Conservation (phyloP, 2,888 invertebrate genomes). For the Hermaeophaga mercurialis region DNA sequence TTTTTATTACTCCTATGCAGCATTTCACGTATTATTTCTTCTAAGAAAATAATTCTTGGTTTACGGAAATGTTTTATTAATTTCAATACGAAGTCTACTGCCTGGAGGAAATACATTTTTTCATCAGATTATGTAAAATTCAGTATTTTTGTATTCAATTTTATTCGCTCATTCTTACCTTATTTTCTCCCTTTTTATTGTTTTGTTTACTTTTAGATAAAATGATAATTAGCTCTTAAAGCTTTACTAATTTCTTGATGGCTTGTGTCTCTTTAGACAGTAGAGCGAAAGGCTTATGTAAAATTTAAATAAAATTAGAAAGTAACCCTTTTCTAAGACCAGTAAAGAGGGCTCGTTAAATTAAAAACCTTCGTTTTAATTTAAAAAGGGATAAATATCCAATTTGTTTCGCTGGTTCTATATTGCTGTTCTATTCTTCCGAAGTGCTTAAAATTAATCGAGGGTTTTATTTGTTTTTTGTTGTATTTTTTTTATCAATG, state of each 20-base stretch:
- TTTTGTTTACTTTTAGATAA: no score
- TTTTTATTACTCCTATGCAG: no score
- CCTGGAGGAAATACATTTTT: no score
- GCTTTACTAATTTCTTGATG: not conserved
- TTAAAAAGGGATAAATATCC: constrained; percentile 20
- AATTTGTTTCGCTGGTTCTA: constrained; percentile 18
- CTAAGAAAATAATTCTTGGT: no score
- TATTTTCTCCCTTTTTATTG: no score
- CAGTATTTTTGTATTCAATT: no score
- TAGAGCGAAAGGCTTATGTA: constrained; percentile 3
- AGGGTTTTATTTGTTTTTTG: constrained; percentile 1
- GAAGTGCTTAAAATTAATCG: constrained; percentile 9
- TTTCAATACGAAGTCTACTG: no score
- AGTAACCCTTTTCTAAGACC: constrained; percentile 8
- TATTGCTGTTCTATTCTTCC: constrained; percentile 4
- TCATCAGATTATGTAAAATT: no score
- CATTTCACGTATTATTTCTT: no score
- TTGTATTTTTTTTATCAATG: not conserved
- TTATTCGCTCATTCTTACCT: no score
- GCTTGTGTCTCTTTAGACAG: not conserved
- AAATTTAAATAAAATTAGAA: constrained; percentile 12
- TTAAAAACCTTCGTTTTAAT: constrained; percentile 13
- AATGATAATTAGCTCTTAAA: no score
- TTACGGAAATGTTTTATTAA: no score
- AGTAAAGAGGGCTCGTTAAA: not conserved